phyloP scores from a whole-genome alignment of 2,888 invertebrate genomes.

The Patella caerulea region DNA sequence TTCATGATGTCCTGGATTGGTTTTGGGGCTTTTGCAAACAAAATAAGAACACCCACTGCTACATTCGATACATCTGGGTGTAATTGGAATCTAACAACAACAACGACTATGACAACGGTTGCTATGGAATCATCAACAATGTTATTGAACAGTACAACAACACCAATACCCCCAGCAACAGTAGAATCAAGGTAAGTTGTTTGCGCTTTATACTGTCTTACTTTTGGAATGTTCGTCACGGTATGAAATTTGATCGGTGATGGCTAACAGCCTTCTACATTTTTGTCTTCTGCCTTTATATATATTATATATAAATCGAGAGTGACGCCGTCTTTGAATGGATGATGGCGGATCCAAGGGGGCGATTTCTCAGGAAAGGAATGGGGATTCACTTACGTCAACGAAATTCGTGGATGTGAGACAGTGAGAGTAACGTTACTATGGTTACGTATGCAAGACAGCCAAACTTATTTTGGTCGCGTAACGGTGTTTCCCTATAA shows the following conservation, averaged over 20 bases:
- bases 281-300: too few relatives aligned
- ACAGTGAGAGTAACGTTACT: too few relatives aligned
- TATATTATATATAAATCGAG: too few relatives aligned
- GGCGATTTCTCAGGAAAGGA: too few relatives aligned
- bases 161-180: background rate
- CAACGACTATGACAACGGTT: slow-evolving; percentile 24
- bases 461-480: too few relatives aligned
- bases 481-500: too few relatives aligned
- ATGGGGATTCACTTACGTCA: too few relatives aligned
- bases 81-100: slow-evolving; percentile 34
- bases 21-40: slow-evolving; percentile 36
- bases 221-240: background rate
- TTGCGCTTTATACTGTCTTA: background rate
- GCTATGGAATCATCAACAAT: slow-evolving; percentile 15
- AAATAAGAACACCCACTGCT: slow-evolving; percentile 22
- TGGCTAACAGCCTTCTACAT: too few relatives aligned
- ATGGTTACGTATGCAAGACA: too few relatives aligned
- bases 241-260: background rate
- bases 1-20: slow-evolving; percentile 40
- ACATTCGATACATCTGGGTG: slow-evolving; percentile 28
- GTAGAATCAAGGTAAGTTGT: background rate
- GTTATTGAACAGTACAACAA: background rate
- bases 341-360: too few relatives aligned
- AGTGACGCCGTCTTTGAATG: too few relatives aligned
- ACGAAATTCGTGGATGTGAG: too few relatives aligned